Evolutionary conservation across 2,113 vertebrate species (phyloP).

Genomic region (Oncorhynchus gorbuscha): DNA sequence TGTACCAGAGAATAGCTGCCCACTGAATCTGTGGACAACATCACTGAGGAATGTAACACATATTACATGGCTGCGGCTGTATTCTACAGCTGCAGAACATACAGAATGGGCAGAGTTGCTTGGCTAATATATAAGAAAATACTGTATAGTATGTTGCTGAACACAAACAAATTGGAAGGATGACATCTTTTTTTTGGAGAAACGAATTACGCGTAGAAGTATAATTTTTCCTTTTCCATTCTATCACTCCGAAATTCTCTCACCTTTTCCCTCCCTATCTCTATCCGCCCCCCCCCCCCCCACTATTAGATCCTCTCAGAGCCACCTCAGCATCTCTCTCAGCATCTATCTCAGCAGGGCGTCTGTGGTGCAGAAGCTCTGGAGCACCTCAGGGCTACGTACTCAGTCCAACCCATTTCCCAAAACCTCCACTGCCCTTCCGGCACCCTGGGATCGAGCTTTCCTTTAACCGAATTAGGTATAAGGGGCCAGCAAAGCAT

Average conservation of each 20-base stretch:
- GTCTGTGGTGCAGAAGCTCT: constrained; percentile 55
- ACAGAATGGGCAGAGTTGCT: constrained; percentile 8
- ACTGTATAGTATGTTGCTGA: constrained; percentile 27
- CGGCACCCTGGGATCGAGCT: constrained; percentile 51
- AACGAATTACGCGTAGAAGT: background rate
- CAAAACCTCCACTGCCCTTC: constrained; percentile 46
- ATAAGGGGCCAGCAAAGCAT: constrained; percentile 43
- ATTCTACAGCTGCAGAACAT: constrained; percentile 51
- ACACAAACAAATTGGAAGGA: constrained; percentile 38
- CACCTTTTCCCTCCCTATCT: constrained; percentile 8
- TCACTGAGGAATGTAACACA: constrained; percentile 53
- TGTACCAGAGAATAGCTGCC: constrained; percentile 19
- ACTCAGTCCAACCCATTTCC: constrained; percentile 61
- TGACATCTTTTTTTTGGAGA: constrained; percentile 28
- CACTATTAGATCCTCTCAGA: constrained; percentile 52
- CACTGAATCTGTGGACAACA: constrained; percentile 46
- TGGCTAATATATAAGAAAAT: background rate
- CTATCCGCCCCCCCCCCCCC: background rate
- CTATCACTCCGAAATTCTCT: background rate
- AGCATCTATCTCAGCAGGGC: constrained; percentile 58
- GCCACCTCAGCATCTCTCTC: constrained; percentile 69
- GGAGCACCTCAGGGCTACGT: constrained; percentile 60
- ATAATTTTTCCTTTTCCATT: background rate
- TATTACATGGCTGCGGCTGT: constrained; percentile 56
- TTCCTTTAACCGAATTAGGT: constrained; percentile 53